Percentiles rank a stretch among this genome's conserved stretches.
These are phyloP conservation scores for Campylorhamphus procurvoides DNA, from an alignment of 2,113 vertebrate species.

Conservation along the genomic window DNA sequence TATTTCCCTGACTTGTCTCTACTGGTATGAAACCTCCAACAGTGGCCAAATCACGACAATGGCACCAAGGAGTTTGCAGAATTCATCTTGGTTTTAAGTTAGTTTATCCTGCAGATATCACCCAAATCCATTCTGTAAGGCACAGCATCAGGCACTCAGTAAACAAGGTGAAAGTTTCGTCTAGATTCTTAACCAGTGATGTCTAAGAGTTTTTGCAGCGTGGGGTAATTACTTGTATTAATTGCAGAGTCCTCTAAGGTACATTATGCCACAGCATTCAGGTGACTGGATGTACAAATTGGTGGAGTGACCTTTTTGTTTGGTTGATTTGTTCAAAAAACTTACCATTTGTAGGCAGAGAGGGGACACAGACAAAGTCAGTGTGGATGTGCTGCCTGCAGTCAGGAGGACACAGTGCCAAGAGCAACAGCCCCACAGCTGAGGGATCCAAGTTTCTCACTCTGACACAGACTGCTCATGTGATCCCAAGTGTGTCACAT, in stretches of 20 bases:
- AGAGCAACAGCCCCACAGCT: not conserved
- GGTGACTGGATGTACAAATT: not conserved
- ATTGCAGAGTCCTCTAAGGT: slow-evolving; percentile 40
- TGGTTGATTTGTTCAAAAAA: slow-evolving; percentile 6
- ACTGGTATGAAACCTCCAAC: not conserved
- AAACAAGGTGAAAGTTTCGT: slow-evolving; percentile 50
- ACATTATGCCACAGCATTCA: not conserved
- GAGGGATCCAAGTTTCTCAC: not conserved
- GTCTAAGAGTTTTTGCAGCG: slow-evolving; percentile 16
- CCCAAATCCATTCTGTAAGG: slow-evolving; percentile 14
- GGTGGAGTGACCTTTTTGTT: not conserved
- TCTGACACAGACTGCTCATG: not conserved
- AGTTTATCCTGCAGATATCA: not conserved
- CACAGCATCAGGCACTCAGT: not conserved
- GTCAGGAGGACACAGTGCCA: not conserved
- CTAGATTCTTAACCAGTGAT: slow-evolving; percentile 19
- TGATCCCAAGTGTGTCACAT: not conserved
- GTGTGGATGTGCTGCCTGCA: not conserved
- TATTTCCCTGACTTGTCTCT: not conserved
- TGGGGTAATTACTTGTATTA: slow-evolving; percentile 41
- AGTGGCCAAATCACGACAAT: not conserved
- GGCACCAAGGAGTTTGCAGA: not conserved
- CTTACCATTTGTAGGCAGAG: not conserved
- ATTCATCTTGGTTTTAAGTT: not conserved
- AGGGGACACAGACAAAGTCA: not conserved